phyloP scores from a whole-genome alignment of 2,888 invertebrate genomes.

The Thalpophila matura region DNA sequence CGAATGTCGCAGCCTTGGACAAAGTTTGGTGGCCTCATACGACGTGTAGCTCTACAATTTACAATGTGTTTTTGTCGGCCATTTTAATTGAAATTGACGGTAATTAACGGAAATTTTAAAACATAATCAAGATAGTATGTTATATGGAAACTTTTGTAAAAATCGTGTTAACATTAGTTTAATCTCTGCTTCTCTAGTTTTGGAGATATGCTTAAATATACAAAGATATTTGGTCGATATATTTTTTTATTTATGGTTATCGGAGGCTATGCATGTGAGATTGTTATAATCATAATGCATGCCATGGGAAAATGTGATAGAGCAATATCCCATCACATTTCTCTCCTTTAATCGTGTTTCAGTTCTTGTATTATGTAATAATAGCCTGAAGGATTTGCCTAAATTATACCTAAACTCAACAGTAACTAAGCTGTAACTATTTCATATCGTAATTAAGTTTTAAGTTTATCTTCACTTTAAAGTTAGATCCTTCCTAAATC shows the following conservation, averaged over 20 bases:
- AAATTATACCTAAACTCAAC: too few relatives aligned
- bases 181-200: too few relatives aligned
- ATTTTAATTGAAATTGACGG: background rate
- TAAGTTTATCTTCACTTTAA: constrained; percentile 23
- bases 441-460: constrained; percentile 16
- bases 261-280: too few relatives aligned
- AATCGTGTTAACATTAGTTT: background rate
- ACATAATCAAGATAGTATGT: background rate
- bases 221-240: too few relatives aligned
- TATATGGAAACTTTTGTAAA: background rate
- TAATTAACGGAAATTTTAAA: background rate
- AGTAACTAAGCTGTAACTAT: constrained; percentile 25
- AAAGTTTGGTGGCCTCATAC: constrained; percentile 4
- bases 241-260: too few relatives aligned
- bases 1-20: constrained; percentile 36
- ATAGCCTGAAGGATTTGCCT: background rate
- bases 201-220: too few relatives aligned
- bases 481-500: constrained; percentile 6
- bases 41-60: background rate
- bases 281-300: too few relatives aligned
- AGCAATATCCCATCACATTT: too few relatives aligned
- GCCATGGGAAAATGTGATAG: too few relatives aligned
- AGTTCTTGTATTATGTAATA: background rate
- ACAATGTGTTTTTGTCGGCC: background rate
- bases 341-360: too few relatives aligned